These are phyloP conservation scores for Lochmaea crataegi DNA, from an alignment of 2,888 invertebrate species.

Conservation along the genomic window DNA sequence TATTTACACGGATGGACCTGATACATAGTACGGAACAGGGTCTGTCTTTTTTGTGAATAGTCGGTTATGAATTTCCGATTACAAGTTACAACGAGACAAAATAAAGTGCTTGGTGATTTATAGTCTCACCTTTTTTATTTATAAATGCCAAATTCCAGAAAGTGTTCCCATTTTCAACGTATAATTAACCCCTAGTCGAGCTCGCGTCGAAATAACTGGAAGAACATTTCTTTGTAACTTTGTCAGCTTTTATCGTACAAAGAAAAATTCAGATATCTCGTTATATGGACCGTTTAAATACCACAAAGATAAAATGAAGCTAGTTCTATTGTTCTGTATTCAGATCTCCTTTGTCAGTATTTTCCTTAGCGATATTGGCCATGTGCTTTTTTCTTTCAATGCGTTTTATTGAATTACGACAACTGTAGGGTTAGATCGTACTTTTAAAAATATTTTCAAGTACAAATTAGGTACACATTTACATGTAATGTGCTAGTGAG, in stretches of 20 bases:
- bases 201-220: background rate
- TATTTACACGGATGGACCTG: too few relatives aligned
- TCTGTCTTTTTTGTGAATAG: too few relatives aligned
- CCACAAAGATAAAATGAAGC: background rate
- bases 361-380: too few relatives aligned
- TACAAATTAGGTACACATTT: too few relatives aligned
- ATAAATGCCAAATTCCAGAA: background rate
- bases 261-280: constrained; percentile 1
- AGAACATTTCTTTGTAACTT: background rate
- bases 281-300: background rate
- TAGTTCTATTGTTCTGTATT: too few relatives aligned
- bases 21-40: too few relatives aligned
- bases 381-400: too few relatives aligned
- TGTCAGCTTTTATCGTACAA: background rate
- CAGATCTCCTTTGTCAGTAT: too few relatives aligned
- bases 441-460: too few relatives aligned
- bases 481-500: too few relatives aligned
- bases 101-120: background rate
- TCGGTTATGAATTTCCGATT: background rate
- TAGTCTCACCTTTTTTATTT: background rate
- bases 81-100: background rate
- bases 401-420: too few relatives aligned
- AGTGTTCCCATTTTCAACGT: background rate
- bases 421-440: too few relatives aligned
- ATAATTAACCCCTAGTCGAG: background rate